Percentiles rank a stretch among this genome's conserved stretches.
Conservation (phyloP, 2,797 vertebrate genomes). For the Sylvilagus floridanus region DNA sequence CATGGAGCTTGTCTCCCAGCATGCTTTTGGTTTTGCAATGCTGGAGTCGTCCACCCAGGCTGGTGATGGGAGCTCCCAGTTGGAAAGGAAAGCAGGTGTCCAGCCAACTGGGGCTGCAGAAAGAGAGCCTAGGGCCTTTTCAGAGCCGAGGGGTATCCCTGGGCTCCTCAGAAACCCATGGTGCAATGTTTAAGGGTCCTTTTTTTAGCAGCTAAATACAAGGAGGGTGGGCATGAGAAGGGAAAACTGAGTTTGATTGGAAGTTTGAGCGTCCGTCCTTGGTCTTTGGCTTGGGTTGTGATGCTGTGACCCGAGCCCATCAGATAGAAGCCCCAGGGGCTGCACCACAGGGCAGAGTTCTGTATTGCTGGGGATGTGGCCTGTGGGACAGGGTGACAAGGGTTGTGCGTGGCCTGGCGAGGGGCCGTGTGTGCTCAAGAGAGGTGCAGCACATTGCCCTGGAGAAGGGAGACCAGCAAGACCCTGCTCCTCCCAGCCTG, state of each 20-base stretch:
- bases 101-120: conserved; percentile 72
- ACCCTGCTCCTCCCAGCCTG: rapidly evolving
- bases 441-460: rapidly evolving
- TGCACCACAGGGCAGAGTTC: neutral
- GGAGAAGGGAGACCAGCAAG: neutral
- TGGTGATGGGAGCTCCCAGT: conserved; percentile 67
- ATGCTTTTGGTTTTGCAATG: conserved; percentile 72
- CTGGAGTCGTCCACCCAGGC: conserved; percentile 71
- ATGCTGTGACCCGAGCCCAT: conserved; percentile 32
- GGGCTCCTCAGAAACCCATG: conserved; percentile 20
- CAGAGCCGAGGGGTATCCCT: conserved; percentile 31
- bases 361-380: neutral
- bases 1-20: conserved; percentile 68
- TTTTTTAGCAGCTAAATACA: neutral
- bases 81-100: conserved; percentile 83
- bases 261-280: neutral
- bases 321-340: neutral
- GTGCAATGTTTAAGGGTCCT: conserved; percentile 37
- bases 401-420: no score
- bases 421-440: neutral
- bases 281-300: conserved; percentile 9
- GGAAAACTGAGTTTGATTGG: conserved; percentile 26
- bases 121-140: conserved; percentile 65
- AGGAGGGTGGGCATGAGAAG: neutral
- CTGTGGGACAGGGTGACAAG: neutral